Evolutionary conservation across 1,140 invertebrate genomes (phyloP).

Genomic region (Vanessa atalanta): DNA sequence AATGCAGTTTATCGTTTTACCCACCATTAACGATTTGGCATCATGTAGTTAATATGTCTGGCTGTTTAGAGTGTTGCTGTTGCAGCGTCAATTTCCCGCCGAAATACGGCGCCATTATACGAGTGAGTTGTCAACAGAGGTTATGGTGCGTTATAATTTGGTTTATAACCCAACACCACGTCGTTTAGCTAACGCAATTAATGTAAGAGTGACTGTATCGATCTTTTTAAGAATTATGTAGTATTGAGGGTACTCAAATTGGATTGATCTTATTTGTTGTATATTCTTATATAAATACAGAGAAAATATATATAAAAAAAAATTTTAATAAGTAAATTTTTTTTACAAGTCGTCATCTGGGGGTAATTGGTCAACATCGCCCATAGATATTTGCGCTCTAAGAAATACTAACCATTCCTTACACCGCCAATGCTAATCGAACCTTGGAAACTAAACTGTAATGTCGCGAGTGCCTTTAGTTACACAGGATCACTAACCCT

Average conservation of each 20-base stretch:
- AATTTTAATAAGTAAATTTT: too few species aligned
- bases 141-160: slow-evolving; percentile 78
- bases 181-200: slow-evolving; percentile 62
- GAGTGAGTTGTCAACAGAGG: slow-evolving; percentile 72
- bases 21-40: slow-evolving; percentile 44
- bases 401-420: too few species aligned
- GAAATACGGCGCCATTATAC: slow-evolving; percentile 75
- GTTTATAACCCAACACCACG: slow-evolving; percentile 73
- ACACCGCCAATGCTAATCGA: too few species aligned
- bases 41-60: slow-evolving; percentile 48
- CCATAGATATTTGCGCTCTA: too few species aligned
- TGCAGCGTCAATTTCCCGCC: slow-evolving; percentile 57
- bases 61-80: slow-evolving; percentile 51
- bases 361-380: too few species aligned
- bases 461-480: too few species aligned
- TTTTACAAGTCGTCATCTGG: too few species aligned
- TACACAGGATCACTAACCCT: too few species aligned
- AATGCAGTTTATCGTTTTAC: slow-evolving; percentile 43
- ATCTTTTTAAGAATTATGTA: neutral
- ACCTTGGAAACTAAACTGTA: too few species aligned
- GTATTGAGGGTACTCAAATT: neutral
- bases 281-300: too few species aligned
- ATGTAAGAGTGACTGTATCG: slow-evolving; percentile 36
- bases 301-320: too few species aligned
- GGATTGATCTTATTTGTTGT: neutral